A percentile compares a stretch with the other conserved stretches of the same genome.
phyloP scores from a whole-genome alignment of 2,888 invertebrate species.

The Stenichneumon culpator region DNA sequence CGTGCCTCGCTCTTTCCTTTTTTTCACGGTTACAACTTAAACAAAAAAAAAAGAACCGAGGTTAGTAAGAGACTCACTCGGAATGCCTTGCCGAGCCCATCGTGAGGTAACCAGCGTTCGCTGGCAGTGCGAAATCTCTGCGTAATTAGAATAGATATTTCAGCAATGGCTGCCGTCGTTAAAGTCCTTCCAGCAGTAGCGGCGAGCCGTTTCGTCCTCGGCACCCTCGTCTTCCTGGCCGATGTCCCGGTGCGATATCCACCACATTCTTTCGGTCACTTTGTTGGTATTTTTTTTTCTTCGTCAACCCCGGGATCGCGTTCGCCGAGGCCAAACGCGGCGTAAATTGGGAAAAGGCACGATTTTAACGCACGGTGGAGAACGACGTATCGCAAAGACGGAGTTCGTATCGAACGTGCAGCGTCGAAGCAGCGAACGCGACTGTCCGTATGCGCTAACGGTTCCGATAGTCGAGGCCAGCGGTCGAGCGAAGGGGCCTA shows the following conservation, averaged over 20 bases:
- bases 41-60: not conserved
- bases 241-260: not conserved
- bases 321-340: slow-evolving; percentile 61
- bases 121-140: slow-evolving; percentile 44
- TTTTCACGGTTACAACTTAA: no score
- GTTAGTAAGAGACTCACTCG: slow-evolving; percentile 82
- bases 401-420: not conserved
- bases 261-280: slow-evolving; percentile 21
- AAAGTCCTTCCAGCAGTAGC: slow-evolving; percentile 24
- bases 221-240: slow-evolving; percentile 45
- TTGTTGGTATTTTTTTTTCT: not conserved
- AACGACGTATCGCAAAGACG: slow-evolving; percentile 3
- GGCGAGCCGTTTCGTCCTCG: slow-evolving; percentile 46
- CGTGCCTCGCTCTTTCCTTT: no score
- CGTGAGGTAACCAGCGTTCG: slow-evolving; percentile 83
- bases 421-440: slow-evolving; percentile 59
- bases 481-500: slow-evolving; percentile 52
- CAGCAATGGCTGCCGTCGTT: slow-evolving; percentile 58
- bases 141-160: slow-evolving; percentile 46
- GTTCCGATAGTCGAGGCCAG: slow-evolving; percentile 49
- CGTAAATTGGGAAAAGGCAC: slow-evolving; percentile 32
- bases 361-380: slow-evolving; percentile 35
- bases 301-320: slow-evolving; percentile 37
- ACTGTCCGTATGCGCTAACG: slow-evolving; percentile 34
- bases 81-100: slow-evolving; percentile 84